Evolutionary conservation across 2,888 invertebrate genomes (phyloP).

Genomic region (Macrophya annulata): DNA sequence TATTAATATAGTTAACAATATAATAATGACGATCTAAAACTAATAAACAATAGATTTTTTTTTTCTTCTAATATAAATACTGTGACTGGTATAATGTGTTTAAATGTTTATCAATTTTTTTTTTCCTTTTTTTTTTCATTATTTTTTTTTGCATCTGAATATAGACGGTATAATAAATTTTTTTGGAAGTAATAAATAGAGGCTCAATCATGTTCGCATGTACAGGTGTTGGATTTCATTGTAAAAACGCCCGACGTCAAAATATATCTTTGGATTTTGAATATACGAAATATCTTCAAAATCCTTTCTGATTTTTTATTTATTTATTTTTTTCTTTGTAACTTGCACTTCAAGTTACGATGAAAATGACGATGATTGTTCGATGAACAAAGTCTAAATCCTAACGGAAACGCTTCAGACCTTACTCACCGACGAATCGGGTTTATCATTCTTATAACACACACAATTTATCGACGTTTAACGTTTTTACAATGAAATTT

Average conservation of each 20-base stretch:
- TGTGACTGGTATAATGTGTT: conserved; percentile 55
- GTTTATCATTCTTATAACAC: neutral
- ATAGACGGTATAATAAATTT: neutral
- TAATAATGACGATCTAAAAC: conserved; percentile 54
- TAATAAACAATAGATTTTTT: conserved; percentile 53
- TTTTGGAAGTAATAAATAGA: neutral
- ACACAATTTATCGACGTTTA: neutral
- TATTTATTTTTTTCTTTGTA: neutral
- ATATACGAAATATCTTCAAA: neutral
- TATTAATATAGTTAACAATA: conserved; percentile 63
- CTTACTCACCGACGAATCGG: conserved; percentile 32
- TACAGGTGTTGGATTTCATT: neutral
- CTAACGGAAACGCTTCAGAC: neutral
- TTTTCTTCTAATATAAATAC: conserved; percentile 45
- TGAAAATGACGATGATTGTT: neutral
- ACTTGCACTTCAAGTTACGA: neutral
- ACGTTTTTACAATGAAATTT: conserved; percentile 19
- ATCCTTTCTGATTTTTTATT: neutral
- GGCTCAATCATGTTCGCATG: neutral
- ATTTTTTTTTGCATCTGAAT: neutral
- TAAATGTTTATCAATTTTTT: conserved; percentile 42
- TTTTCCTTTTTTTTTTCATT: conserved; percentile 40
- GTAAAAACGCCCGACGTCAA: conserved; percentile 29
- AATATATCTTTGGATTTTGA: neutral
- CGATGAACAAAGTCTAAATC: conserved; percentile 42